Percentiles rank a stretch among this genome's conserved stretches.
Evolutionary conservation across 2,888 invertebrate genomes (phyloP).

Genomic region (Barypeithes pellucidus): DNA sequence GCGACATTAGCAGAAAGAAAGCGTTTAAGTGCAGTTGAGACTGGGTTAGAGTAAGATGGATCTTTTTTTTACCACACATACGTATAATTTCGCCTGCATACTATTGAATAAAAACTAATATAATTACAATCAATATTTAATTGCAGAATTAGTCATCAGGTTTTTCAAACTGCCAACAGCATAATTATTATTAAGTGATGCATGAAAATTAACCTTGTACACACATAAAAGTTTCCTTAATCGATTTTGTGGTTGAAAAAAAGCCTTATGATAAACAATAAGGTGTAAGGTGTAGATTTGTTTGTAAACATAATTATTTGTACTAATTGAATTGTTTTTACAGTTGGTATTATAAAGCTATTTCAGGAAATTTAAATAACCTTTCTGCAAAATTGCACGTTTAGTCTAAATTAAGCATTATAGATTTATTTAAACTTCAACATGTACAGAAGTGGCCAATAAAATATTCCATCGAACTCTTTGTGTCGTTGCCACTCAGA

Average conservation of each 20-base stretch:
- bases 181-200: conserved; percentile 40
- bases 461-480: no score
- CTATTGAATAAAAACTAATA: not conserved
- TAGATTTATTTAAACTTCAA: not conserved
- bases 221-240: conserved; percentile 49
- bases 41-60: no score
- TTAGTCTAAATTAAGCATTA: not conserved
- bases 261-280: conserved; percentile 46
- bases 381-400: conserved; percentile 35
- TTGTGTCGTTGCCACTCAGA: no score
- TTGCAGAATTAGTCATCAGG: conserved; percentile 11
- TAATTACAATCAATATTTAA: not conserved
- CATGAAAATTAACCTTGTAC: conserved; percentile 56
- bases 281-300: conserved; percentile 26
- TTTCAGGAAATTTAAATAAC: not conserved
- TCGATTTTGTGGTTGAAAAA: conserved; percentile 50
- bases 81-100: not conserved
- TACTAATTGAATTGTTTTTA: conserved; percentile 36
- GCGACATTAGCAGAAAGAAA: no score
- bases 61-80: no score
- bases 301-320: conserved; percentile 19
- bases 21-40: no score
- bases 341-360: not conserved
- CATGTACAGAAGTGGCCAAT: no score
- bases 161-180: conserved; percentile 26